Evolutionary conservation across 1,140 invertebrate species (phyloP), one percentile per base, ranked within the genome.

Genomic region (Heterodera carotae): DNA sequence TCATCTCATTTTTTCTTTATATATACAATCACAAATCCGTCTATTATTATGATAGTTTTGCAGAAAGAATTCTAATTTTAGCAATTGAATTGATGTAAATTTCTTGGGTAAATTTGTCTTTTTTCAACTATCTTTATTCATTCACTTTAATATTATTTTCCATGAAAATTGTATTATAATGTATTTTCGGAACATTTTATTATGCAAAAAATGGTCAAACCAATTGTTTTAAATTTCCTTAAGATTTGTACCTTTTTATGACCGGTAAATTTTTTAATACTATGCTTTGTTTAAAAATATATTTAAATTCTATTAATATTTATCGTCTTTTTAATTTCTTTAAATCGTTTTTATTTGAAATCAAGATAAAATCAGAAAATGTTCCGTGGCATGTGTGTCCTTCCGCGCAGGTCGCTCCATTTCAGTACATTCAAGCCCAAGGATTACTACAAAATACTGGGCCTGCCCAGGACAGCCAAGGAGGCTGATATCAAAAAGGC

Each of bases 401-500:
- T 77, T 76, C 60, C 71, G 27, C 71, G 77, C 6, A 29, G 77
- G 29, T 76, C 74, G 34, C 2, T 78, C 25, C 77, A 78, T 39
- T 43, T 59, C 12, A 43, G 56, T 48, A 59, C 69, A 29, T 69
- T 60, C 18, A 34, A n/a, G 18, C 53, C 76, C 22, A 79, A 79
- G 80, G 78, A 79, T 66, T 99, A 97, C 86, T 99, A 99, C 86
- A 92, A 97, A 86, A 92, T 95, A 31, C 90, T 99, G 27, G 95
- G 95, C n/a, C 92, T 99, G 2, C 89, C 93, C 0, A 93, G 92
- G 85, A 95, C 95, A 90, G 91, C 95, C 1, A 92, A 92, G 62
- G 88, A 90, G n/a, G 94, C 96, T 89, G 95, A 98, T 83, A 95
- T 99, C 67, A 99, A 99, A 87, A 98, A 98, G 88, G 93, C 96